Conservation (phyloP, 2,113 vertebrate species). For the Pomatostomus ruficeps region DNA sequence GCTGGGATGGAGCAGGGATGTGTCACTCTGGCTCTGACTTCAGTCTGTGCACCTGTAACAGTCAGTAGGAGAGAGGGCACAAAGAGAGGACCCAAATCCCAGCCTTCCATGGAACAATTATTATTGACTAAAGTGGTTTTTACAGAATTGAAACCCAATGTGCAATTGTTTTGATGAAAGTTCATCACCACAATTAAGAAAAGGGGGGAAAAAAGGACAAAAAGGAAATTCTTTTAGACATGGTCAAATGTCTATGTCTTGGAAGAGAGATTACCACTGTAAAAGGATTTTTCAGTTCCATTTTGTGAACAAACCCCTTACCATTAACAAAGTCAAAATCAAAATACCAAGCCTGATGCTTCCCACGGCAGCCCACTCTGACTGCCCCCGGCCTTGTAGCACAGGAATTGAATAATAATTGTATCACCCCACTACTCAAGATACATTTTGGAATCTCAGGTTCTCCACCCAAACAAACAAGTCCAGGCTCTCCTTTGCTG, state of each 20-base stretch:
- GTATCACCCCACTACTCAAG: neutral
- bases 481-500: neutral
- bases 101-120: neutral
- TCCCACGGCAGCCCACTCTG: neutral
- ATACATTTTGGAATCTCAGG: neutral
- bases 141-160: neutral
- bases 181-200: neutral
- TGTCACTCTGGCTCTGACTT: neutral
- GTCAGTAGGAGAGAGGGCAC: neutral
- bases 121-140: neutral
- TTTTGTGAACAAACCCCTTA: neutral
- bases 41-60: neutral
- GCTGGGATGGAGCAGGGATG: neutral
- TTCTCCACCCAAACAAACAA: neutral
- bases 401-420: neutral
- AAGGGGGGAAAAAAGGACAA: neutral
- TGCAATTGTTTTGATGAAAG: neutral
- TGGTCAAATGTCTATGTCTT: neutral
- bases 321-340: neutral
- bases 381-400: accelerated
- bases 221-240: neutral
- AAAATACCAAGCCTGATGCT: neutral
- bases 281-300: neutral
- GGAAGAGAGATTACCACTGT: neutral
- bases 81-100: neutral